These are phyloP conservation scores for Coendou prehensilis DNA, from an alignment of 2,797 vertebrate genomes.

Conservation along the genomic window DNA sequence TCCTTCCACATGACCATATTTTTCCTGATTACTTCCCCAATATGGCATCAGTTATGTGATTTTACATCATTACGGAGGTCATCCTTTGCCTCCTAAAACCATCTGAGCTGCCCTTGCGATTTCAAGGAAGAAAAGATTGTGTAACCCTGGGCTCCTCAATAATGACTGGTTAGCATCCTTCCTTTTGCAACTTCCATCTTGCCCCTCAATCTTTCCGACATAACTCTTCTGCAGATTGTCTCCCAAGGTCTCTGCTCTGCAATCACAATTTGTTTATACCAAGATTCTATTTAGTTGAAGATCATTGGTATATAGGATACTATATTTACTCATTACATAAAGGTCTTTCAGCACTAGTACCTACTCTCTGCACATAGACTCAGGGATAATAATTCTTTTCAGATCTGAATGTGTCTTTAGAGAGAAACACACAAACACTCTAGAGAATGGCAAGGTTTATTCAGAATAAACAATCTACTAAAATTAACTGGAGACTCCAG, in stretches of 20 bases:
- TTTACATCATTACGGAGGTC: neutral
- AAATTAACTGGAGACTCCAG: neutral
- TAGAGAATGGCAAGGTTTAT: constrained; percentile 29
- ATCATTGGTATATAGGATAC: constrained; percentile 54
- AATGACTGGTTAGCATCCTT: neutral
- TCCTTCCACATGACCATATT: neutral
- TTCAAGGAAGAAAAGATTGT: neutral
- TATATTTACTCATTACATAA: constrained; percentile 44
- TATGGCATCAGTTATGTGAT: neutral
- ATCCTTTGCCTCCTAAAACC: neutral
- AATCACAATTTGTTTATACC: constrained; percentile 15
- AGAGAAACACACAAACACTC: constrained; percentile 48
- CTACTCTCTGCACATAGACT: constrained; percentile 22
- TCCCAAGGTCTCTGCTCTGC: neutral
- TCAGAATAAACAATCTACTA: neutral
- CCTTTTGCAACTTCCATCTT: neutral
- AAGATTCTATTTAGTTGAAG: constrained; percentile 47
- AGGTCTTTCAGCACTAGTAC: neutral
- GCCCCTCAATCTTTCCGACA: neutral
- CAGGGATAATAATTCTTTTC: neutral
- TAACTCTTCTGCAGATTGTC: neutral
- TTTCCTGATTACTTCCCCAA: neutral
- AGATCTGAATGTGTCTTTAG: constrained; percentile 53
- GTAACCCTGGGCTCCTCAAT: neutral
- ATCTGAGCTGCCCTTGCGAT: neutral